Evolutionary conservation across 2,888 invertebrate species (phyloP).

Genomic region (Dichetophora obliterata): DNA sequence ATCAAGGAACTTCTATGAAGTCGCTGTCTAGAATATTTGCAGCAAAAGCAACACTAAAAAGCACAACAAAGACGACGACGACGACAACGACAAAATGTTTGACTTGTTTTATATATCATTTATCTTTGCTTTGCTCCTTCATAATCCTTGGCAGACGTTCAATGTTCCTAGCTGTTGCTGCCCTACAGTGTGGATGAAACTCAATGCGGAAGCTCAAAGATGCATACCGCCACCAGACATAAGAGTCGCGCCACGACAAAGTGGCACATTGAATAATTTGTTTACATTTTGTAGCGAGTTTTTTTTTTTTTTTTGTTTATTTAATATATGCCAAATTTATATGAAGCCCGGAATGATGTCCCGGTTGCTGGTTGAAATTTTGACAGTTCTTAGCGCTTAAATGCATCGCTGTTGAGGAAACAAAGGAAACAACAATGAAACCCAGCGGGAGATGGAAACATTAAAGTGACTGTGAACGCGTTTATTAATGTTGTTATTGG

Average conservation of each 20-base stretch:
- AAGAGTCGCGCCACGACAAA: slow-evolving; percentile 30
- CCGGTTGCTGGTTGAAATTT: slow-evolving; percentile 21
- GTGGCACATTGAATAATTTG: slow-evolving; percentile 53
- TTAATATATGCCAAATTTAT: slow-evolving; percentile 14
- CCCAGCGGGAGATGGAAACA: slow-evolving; percentile 44
- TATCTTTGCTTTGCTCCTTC: slow-evolving; percentile 47
- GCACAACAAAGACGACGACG: not conserved
- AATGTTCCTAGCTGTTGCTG: slow-evolving; percentile 7
- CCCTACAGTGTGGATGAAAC: not conserved
- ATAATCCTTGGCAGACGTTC: slow-evolving; percentile 49
- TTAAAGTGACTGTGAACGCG: slow-evolving; percentile 47
- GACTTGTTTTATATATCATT: slow-evolving; percentile 49
- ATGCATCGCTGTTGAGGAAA: not conserved
- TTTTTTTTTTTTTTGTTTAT: not conserved
- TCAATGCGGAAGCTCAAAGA: not conserved
- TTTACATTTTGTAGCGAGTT: slow-evolving; percentile 42
- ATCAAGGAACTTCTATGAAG: not conserved
- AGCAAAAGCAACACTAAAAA: not conserved
- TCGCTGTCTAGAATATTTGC: not conserved
- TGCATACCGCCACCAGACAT: not conserved
- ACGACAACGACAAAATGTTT: slow-evolving; percentile 17
- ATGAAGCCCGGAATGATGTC: slow-evolving; percentile 3
- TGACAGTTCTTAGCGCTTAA: slow-evolving; percentile 22
- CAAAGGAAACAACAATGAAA: slow-evolving; percentile 8
- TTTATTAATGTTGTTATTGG: slow-evolving; percentile 37